phyloP scores from a whole-genome alignment of 2,113 vertebrate species.

The Crotalus viridis region DNA sequence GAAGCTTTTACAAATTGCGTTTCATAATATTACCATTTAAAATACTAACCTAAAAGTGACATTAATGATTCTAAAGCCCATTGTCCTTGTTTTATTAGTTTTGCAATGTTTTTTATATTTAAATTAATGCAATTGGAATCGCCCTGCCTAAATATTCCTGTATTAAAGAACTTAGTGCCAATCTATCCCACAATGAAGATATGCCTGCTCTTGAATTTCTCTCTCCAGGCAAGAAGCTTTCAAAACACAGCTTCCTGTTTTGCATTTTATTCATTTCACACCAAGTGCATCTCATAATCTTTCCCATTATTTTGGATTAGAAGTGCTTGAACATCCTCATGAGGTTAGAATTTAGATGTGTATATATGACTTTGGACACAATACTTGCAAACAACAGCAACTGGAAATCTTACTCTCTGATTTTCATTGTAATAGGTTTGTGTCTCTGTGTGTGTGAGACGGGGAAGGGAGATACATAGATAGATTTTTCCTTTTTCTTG shows the following conservation, averaged over 20 bases:
- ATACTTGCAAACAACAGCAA: constrained; percentile 36
- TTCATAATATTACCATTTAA: constrained; percentile 16
- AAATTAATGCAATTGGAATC: not conserved
- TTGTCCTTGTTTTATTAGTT: not conserved
- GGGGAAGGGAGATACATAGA: not conserved
- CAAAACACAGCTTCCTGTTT: constrained; percentile 44
- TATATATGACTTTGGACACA: constrained; percentile 1
- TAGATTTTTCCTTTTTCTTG: constrained; percentile 3
- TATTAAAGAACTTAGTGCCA: constrained; percentile 38
- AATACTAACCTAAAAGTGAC: not conserved
- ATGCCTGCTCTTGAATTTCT: constrained; percentile 44
- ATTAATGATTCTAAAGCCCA: not conserved
- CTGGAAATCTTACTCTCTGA: not conserved
- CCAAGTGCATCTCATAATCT: constrained; percentile 56
- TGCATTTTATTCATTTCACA: constrained; percentile 66
- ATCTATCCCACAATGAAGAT: constrained; percentile 20
- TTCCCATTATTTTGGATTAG: constrained; percentile 55
- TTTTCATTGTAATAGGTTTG: constrained; percentile 16
- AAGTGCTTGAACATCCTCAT: constrained; percentile 43
- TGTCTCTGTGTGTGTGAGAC: not conserved
- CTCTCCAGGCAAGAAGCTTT: constrained; percentile 53
- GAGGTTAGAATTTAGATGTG: constrained; percentile 56
- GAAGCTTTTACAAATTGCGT: constrained; percentile 17
- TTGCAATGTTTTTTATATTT: constrained; percentile 3
- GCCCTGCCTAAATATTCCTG: constrained; percentile 18